phyloP scores from a whole-genome alignment of 2,888 invertebrate genomes.

The Cantharis lateralis region DNA sequence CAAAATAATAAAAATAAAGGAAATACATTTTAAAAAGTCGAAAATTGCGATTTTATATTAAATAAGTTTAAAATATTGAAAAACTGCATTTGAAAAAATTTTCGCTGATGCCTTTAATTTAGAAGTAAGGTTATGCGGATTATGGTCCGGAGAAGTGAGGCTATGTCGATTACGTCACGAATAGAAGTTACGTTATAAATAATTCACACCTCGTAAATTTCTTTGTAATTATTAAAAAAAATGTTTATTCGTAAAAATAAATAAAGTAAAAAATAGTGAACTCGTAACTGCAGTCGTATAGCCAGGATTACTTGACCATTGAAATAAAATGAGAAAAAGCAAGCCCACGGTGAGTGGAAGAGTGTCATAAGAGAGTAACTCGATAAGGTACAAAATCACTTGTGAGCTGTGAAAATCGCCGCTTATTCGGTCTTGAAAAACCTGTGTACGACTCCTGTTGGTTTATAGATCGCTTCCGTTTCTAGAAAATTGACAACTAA shows the following conservation, averaged over 20 bases:
- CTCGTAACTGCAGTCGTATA: background rate
- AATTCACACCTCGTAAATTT: background rate
- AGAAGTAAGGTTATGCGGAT: too few relatives aligned
- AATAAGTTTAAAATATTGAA: too few relatives aligned
- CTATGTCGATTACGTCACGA: background rate
- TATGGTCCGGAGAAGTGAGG: background rate
- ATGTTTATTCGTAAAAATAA: background rate
- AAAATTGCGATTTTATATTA: too few relatives aligned
- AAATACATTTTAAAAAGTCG: too few relatives aligned
- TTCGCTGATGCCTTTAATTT: too few relatives aligned
- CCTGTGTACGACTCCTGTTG: background rate
- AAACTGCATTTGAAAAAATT: too few relatives aligned
- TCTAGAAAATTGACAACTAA: background rate
- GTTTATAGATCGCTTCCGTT: background rate
- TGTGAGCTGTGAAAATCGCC: background rate
- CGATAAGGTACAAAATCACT: background rate
- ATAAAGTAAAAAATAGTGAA: background rate
- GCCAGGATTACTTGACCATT: background rate
- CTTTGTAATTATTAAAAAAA: background rate
- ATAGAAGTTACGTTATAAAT: too few relatives aligned
- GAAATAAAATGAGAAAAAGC: background rate
- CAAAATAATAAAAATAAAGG: too few relatives aligned
- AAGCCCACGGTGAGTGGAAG: background rate
- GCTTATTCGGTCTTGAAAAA: background rate
- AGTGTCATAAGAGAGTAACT: background rate